Evolutionary conservation across 2,888 invertebrate genomes (phyloP), one percentile per base, ranked within the genome.

Genomic region (Fragum fragum): DNA sequence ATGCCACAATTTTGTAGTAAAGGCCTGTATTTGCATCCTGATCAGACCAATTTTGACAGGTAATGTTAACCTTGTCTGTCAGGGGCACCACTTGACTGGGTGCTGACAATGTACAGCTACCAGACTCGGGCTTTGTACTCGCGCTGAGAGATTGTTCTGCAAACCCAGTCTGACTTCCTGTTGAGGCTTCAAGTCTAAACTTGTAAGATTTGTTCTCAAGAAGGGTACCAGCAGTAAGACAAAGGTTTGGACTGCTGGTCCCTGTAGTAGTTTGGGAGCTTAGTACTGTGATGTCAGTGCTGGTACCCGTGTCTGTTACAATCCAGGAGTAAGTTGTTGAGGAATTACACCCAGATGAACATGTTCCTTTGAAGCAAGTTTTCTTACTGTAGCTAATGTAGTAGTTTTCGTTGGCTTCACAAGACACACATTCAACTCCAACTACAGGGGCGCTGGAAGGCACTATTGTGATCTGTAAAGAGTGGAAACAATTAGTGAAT

Each of bases 391-490:
- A 55, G 29, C 85, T 89, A 36, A 90, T 53, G 18, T 73, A 36
- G 78, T 86, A 86, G 39, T 79, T 74, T 7, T 77, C 78, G 1
- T 75, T 76, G n/a, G 87, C 83, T 2, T 26, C 26, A 73, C 91
- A 91, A n/a, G 91, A 91, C 11, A 88, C 59, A 75, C 91, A 91
- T 18, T 57, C 73, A 0, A 91, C 75, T 1, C 73, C 73, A 26
- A 89, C 81, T 1, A 80, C 68, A 7, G 91, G 90, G 9, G 86
- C 76, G 23, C 79, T 68, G 23, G 39, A 21, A 1, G 57, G 16
- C 1, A 29, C 59, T 26, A 81, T 69, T 18, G 26, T 57, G 26
- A 90, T 79, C 83, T 88, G 77, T 14, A 63, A 78, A 11, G 42
- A 57, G 23, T 3, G 23, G n/a, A n/a, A n/a, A n/a, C n/a, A n/a